These are phyloP conservation scores for Pseudopodoces humilis DNA, from an alignment of 2,113 vertebrate species.

Conservation along the genomic window DNA sequence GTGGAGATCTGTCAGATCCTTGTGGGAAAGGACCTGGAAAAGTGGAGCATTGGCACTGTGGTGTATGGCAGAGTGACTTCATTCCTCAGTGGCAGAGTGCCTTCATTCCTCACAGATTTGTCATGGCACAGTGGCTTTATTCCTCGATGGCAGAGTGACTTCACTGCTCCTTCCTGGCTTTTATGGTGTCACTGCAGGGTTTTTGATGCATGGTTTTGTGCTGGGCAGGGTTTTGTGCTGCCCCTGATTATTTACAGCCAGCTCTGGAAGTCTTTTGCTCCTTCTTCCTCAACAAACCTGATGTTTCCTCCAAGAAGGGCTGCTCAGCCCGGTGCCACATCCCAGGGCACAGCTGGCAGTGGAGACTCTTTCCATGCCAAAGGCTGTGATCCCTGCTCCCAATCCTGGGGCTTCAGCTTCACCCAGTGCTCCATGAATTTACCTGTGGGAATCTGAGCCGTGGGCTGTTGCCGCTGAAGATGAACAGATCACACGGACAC, in stretches of 20 bases:
- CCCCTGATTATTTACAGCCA: neutral
- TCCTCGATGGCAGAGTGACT: neutral
- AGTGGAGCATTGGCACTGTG: fast-evolving
- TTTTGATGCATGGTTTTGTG: neutral
- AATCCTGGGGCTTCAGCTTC: neutral
- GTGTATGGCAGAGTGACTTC: neutral
- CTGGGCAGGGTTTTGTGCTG: neutral
- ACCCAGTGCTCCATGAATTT: fast-evolving
- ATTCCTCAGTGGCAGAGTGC: neutral
- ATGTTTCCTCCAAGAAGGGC: neutral
- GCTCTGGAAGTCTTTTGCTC: neutral
- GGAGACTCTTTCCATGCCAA: neutral
- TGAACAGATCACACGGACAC: too few species aligned
- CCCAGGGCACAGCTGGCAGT: neutral
- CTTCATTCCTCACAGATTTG: neutral
- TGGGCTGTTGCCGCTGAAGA: neutral
- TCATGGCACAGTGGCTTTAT: neutral
- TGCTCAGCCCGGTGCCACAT: fast-evolving
- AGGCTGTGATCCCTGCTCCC: neutral
- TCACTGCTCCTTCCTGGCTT: neutral
- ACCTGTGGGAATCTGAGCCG: neutral
- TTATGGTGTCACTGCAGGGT: neutral
- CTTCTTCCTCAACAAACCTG: neutral
- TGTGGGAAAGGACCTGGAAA: neutral
- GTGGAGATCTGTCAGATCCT: neutral